Base-by-base conservation (phyloP, 1,140 invertebrate species). In the Neelides sp. region DNA sequence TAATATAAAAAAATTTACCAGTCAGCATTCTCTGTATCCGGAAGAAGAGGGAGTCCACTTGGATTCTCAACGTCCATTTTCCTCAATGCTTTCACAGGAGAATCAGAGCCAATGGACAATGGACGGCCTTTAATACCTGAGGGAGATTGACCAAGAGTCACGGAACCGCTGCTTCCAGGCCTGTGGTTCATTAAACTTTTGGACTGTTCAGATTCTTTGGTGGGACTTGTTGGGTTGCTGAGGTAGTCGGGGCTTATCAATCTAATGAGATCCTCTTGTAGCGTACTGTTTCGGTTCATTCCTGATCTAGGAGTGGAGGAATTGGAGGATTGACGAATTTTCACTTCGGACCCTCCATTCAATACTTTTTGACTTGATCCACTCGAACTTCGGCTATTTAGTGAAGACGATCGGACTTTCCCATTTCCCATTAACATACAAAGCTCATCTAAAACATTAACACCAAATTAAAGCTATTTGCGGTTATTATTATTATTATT, bases 191-290 rank as follows among this genome's bases (percentile, higher is more conserved):
- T 8, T 13, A 32, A 32, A 8, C 7, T 32, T 32, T 35, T 17
- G 12, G 35, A 32, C 26, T 13, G 23, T 35, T 52, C 27, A 23
- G 32, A 15, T 13, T 37, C 35, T 52, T 47, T 46, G 27, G 26
- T 37, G 23, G 39, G 27, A 15, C 7, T 32, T 32, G 28, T 32
- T 32, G 28, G 7, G n/a, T 47, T 42, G 20, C n/a, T 48, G 52
- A 78, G 76, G 52, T 78, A 78, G 63, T 92, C 88, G 0, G 86
- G 85, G 69, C 85, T 85, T 54, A 94, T 92, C 1, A 94, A 70
- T 28, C 83, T 77, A 72, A 91, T 82, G 2, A 94, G 69, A 63
- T 94, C 88, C 65, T 92, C 86, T 69, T 92, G 82, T 3, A 89
- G 68, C 20, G 78, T 84, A 60, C 75, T 80, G 1, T 73, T 74